Evolutionary conservation across 2,888 invertebrate genomes (phyloP), one percentile per base, ranked within the genome.

Genomic region (Chymomyza caudatula): DNA sequence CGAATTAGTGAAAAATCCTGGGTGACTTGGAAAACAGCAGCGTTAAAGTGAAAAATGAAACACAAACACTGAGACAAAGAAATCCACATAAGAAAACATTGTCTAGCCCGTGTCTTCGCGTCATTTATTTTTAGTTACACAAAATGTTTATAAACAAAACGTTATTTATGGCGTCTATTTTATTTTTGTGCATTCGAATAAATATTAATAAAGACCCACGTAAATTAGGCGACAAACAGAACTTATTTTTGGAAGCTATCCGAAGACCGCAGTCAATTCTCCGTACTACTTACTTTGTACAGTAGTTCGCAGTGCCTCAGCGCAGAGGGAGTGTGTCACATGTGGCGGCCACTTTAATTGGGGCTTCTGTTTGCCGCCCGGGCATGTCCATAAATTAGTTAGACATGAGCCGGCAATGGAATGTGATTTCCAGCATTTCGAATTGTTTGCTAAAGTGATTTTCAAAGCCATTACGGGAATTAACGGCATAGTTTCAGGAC

Each of bases 191-290:
- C 44, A 15, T 17, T 1, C 17, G 5, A 13, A 77, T 80, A 77
- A 80, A 77, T 77, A 80, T 73, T 79, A 80, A 77, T 80, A 74
- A 79, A 77, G 66, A 66, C 65, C 72, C 59, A 65, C 69, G 63
- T 72, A 59, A 69, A 74, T 75, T 68, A 49, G 72, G 59, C 66
- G 69, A 72, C 69, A 68, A 54, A 63, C 63, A 66, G 51, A 65
- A 65, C 43, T 74, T 71, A 74, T 79, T 72, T 74, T 71, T 65
- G 68, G 63, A 52, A 22, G 22, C 19, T 51, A 51, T 51, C 29
- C 5, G 25, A 25, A 51, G 5, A 22, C 17, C 20, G 51, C 19
- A 51, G 51, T 51, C 17, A 2, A 3, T 52, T 5, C 29, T 29
- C 2, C 6, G 29, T 29, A 37, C 29, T 37, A 37, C 29, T 37